A percentile compares a stretch with the other conserved stretches of the same genome.
Conservation (phyloP, 1,140 invertebrate genomes). For the Scaptomyza montana region DNA sequence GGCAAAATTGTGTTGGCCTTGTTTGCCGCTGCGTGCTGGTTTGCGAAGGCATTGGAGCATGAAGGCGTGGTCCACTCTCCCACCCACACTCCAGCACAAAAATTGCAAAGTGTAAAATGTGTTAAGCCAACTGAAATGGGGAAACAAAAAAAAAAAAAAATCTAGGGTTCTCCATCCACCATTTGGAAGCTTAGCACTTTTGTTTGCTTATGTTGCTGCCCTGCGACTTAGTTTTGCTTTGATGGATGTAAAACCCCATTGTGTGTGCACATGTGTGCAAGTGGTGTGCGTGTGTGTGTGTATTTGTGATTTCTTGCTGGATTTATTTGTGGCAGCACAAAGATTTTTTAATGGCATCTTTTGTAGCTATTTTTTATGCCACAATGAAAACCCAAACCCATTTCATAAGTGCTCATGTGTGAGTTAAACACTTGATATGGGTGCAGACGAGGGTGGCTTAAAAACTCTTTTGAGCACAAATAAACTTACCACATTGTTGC, state of each 20-base stretch:
- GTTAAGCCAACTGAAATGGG: slow-evolving; percentile 79
- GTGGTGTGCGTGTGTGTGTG: slow-evolving; percentile 36
- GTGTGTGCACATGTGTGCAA: slow-evolving; percentile 28
- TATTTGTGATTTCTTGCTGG: slow-evolving; percentile 64
- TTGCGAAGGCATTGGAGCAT: neutral
- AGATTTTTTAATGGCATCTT: slow-evolving; percentile 83
- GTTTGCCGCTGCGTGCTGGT: slow-evolving; percentile 21
- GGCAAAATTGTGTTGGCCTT: slow-evolving; percentile 16
- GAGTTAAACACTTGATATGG: slow-evolving; percentile 54
- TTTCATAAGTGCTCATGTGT: slow-evolving; percentile 62
- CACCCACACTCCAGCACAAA: slow-evolving; percentile 47
- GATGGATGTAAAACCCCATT: slow-evolving; percentile 76
- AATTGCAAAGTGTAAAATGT: slow-evolving; percentile 82
- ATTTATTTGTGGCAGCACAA: slow-evolving; percentile 82
- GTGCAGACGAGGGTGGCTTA: slow-evolving; percentile 44
- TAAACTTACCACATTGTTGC: slow-evolving; percentile 80
- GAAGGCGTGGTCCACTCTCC: slow-evolving; percentile 32
- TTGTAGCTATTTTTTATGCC: slow-evolving; percentile 80
- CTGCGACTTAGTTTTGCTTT: slow-evolving; percentile 81
- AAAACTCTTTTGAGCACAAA: slow-evolving; percentile 77
- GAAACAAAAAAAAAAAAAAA: slow-evolving; percentile 19
- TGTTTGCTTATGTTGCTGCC: slow-evolving; percentile 65
- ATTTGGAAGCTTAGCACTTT: slow-evolving; percentile 55
- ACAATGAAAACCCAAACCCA: slow-evolving; percentile 53
- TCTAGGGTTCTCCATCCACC: neutral